A percentile compares a stretch with the other conserved stretches of the same genome.
These are phyloP conservation scores for Acromyrmex charruanus DNA, from an alignment of 1,140 invertebrate genomes.

Conservation along the genomic window DNA sequence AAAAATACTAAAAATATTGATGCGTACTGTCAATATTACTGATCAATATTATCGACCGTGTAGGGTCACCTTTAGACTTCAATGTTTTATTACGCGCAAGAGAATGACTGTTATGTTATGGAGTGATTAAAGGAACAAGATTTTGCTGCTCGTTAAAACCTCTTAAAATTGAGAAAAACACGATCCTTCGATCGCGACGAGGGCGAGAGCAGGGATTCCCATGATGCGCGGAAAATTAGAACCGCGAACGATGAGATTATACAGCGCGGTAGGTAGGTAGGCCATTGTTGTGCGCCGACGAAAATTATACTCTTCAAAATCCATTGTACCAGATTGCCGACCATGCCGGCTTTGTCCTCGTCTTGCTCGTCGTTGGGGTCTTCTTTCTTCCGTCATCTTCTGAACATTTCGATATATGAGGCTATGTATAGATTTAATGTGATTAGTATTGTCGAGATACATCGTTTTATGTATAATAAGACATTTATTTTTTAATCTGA, in stretches of 20 bases:
- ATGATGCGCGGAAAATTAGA: conserved; percentile 79
- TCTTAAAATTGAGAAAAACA: background rate
- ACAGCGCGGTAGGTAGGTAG: conserved; percentile 64
- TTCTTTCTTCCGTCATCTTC: background rate
- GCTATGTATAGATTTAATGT: background rate
- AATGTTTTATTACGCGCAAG: too few relatives aligned
- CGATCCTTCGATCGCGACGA: background rate
- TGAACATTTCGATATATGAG: conserved; percentile 4
- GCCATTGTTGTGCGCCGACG: conserved; percentile 76
- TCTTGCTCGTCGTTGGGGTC: conserved; percentile 7
- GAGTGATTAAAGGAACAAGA: background rate
- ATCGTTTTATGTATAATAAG: background rate
- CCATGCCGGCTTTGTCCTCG: conserved; percentile 33
- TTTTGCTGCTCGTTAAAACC: background rate
- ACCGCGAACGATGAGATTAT: conserved; percentile 78
- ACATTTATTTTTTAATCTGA: background rate
- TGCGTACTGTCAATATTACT: too few relatives aligned
- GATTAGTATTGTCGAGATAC: background rate
- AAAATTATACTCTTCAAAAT: conserved; percentile 79
- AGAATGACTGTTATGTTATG: background rate
- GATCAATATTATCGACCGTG: too few relatives aligned
- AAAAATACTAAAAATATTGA: too few relatives aligned
- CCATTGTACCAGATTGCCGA: conserved; percentile 72
- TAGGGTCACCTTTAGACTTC: too few relatives aligned
- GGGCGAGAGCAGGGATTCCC: conserved; percentile 69